Base-by-base conservation (phyloP, 2,888 invertebrate genomes). In the Agonopterix heracliana region DNA sequence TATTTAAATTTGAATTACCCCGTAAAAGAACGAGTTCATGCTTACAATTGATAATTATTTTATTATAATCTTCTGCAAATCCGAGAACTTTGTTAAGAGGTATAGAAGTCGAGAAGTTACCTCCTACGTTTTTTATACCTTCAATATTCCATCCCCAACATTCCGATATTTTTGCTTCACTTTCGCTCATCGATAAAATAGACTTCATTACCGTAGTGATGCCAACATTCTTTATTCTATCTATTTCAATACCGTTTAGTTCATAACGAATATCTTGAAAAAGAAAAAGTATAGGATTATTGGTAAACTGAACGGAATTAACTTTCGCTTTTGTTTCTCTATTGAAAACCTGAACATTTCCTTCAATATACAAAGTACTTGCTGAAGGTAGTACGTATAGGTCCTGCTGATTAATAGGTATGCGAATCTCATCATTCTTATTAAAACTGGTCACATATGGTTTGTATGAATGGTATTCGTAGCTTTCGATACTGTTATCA, bases 1-100 rank as follows among this genome's bases (percentile, higher is more conserved):
- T 34, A 53, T 75, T 71, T 4, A 56, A 38, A 47, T 71, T 64
- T 8, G 54, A 59, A n/a, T 56, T 66, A 40, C 66, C 57, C 51
- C 74, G 56, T 14, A 63, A 59, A n/a, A 79, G 50, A 42, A 74
- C 60, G 36, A 73, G 53, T 57, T 80, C 76, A 65, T 78, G 75
- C 60, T 70, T 71, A 49, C 64, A 64, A 55, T 78, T 78, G 1
- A 77, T 54, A 47, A 75, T 57, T 46, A 78, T 66, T 60, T 69
- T 71, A 40, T 64, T 64, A 52, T 71, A 78, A 55, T 78, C 57
- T 47, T 60, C 41, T 8, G 41, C 41, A 41, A 41, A 41, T n/a
- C 41, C 41, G 8, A 41, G 41, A 41, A 41, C 11, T n/a, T 12
- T 41, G 12, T 12, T 12, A 2, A 41, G 12, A n/a, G 41, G 41